Percentiles rank a stretch among this genome's conserved stretches.
Conservation (phyloP, 2,888 invertebrate species). For the Carcina quercana region DNA sequence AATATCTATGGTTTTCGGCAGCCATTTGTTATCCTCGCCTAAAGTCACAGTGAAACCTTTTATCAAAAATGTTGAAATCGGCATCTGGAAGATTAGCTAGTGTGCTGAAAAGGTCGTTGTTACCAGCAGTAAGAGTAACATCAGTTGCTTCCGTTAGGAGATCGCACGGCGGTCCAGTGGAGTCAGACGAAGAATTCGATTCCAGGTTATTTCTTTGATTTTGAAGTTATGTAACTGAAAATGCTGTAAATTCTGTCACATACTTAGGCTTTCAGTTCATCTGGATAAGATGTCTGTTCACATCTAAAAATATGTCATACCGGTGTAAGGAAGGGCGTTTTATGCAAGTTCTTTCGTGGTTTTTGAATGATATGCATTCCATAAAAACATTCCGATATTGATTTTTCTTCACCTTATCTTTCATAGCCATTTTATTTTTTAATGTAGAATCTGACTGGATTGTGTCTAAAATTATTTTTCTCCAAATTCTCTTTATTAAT, state of each 20-base stretch:
- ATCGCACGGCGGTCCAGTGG: conserved; percentile 69
- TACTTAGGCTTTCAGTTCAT: too few relatives aligned
- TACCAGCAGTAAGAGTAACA: conserved; percentile 45
- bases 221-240: conserved; percentile 70
- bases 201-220: conserved; percentile 63
- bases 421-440: too few relatives aligned
- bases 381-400: too few relatives aligned
- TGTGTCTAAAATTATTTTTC: too few relatives aligned
- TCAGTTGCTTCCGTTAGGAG: conserved; percentile 43
- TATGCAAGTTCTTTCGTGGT: too few relatives aligned
- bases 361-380: too few relatives aligned
- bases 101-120: conserved; percentile 53
- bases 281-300: too few relatives aligned
- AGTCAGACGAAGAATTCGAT: conserved; percentile 92
- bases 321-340: too few relatives aligned
- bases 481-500: too few relatives aligned
- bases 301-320: too few relatives aligned
- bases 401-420: too few relatives aligned
- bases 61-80: conserved; percentile 63
- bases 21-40: conserved; percentile 60
- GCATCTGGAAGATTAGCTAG: conserved; percentile 53
- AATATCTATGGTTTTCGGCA: conserved; percentile 23
- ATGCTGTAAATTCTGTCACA: conserved; percentile 26
- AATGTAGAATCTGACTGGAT: too few relatives aligned
- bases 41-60: conserved; percentile 42